These are phyloP conservation scores for Ondatra zibethicus DNA, from an alignment of 2,113 vertebrate genomes.

Conservation along the genomic window DNA sequence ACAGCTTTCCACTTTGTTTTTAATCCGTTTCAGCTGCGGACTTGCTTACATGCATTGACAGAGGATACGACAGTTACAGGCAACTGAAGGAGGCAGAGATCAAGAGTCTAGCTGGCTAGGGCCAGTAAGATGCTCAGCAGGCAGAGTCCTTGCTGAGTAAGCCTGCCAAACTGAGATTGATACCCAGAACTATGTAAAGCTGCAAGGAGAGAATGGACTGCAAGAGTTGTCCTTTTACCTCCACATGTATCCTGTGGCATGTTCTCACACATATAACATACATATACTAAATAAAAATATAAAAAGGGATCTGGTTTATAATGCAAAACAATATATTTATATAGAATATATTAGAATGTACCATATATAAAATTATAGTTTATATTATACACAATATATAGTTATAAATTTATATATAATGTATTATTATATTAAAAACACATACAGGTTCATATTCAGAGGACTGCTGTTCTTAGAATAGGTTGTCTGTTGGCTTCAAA, in stretches of 20 bases:
- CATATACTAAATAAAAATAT: background rate
- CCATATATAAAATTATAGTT: background rate
- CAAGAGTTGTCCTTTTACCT: background rate
- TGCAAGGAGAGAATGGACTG: background rate
- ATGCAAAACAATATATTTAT: background rate
- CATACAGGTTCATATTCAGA: background rate
- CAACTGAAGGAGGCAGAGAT: background rate
- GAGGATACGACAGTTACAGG: background rate
- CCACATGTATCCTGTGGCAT: background rate
- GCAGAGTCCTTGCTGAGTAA: background rate
- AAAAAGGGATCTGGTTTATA: background rate
- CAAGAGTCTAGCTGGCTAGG: background rate
- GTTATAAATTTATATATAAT: too few species aligned
- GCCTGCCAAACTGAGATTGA: background rate
- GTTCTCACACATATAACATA: background rate
- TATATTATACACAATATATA: too few species aligned
- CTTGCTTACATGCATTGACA: background rate
- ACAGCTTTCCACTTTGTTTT: background rate
- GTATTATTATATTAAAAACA: background rate
- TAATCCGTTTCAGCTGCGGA: background rate
- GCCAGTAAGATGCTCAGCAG: background rate
- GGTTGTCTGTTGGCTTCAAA: background rate
- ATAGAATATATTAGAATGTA: background rate
- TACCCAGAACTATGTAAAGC: background rate
- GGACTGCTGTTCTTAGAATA: slow-evolving; percentile 13